Evolutionary conservation across 2,113 vertebrate genomes (phyloP).

Genomic region (Meriones unguiculatus): DNA sequence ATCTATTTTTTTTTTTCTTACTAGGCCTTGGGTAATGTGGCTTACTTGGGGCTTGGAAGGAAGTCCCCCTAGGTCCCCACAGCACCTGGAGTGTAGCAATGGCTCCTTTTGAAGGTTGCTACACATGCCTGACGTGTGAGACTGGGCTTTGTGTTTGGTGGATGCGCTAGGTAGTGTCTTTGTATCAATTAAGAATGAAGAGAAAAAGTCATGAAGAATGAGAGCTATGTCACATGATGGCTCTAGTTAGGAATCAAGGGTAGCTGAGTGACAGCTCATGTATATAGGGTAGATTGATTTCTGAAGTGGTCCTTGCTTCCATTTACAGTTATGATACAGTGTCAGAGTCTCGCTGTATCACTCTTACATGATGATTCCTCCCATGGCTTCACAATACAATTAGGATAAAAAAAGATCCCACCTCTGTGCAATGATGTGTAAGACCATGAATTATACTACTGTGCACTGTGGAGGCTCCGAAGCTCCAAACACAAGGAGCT

Average conservation of each 20-base stretch:
- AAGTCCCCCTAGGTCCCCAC: fast-evolving
- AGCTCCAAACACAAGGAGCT: background rate
- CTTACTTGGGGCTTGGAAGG: background rate
- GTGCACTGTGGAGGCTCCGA: background rate
- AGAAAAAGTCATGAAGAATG: background rate
- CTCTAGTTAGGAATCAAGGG: background rate
- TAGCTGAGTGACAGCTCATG: background rate
- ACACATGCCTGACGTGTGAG: background rate
- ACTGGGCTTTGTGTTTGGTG: background rate
- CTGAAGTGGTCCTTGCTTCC: background rate
- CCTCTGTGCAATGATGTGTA: background rate
- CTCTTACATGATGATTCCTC: background rate
- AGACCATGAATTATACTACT: background rate
- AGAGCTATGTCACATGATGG: background rate
- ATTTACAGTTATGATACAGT: background rate
- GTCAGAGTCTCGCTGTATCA: background rate
- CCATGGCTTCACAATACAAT: background rate
- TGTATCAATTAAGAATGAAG: background rate
- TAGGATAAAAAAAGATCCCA: background rate
- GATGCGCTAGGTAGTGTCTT: background rate
- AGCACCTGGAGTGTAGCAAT: background rate
- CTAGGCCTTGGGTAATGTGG: background rate
- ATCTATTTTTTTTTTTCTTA: background rate
- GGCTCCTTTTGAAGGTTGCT: background rate
- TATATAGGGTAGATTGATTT: background rate